Evolutionary conservation across 2,888 invertebrate species (phyloP).

Genomic region (Lamellibrachia columna): DNA sequence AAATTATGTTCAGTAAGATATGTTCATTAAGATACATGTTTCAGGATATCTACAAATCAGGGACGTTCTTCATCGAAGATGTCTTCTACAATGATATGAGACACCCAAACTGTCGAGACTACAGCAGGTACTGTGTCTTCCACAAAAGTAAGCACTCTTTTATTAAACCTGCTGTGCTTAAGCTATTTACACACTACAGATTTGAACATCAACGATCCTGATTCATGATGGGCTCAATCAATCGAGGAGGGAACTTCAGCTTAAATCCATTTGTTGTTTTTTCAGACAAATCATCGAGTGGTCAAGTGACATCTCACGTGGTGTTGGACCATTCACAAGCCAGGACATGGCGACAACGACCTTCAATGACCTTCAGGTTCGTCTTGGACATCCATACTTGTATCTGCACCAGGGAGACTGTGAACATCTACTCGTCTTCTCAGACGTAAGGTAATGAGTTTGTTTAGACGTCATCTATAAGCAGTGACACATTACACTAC

Average conservation of each 20-base stretch:
- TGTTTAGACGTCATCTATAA: not conserved
- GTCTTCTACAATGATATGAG: slow-evolving; percentile 82
- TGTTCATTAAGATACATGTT: slow-evolving; percentile 41
- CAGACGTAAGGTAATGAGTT: slow-evolving; percentile 73
- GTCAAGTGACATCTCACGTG: slow-evolving; percentile 41
- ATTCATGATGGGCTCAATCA: not conserved
- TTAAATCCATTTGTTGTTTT: slow-evolving; percentile 17
- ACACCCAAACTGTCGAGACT: slow-evolving; percentile 72
- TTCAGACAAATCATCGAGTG: slow-evolving; percentile 55
- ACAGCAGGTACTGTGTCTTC: slow-evolving; percentile 69
- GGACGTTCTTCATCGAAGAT: slow-evolving; percentile 81
- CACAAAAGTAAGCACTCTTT: too few relatives aligned
- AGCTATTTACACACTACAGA: too few relatives aligned
- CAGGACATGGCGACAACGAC: slow-evolving; percentile 53
- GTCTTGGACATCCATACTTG: slow-evolving; percentile 77
- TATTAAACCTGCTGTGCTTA: too few relatives aligned
- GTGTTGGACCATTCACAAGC: slow-evolving; percentile 42
- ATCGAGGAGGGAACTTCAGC: not conserved
- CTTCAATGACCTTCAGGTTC: slow-evolving; percentile 57
- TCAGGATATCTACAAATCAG: slow-evolving; percentile 76
- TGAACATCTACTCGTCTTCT: slow-evolving; percentile 87
- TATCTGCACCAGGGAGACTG: slow-evolving; percentile 92
- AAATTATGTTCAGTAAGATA: not conserved
- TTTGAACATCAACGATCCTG: too few relatives aligned
- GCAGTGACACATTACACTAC: too few relatives aligned